Base-by-base conservation (phyloP, 2,888 invertebrate genomes). In the Quadroppia sp. region DNA sequence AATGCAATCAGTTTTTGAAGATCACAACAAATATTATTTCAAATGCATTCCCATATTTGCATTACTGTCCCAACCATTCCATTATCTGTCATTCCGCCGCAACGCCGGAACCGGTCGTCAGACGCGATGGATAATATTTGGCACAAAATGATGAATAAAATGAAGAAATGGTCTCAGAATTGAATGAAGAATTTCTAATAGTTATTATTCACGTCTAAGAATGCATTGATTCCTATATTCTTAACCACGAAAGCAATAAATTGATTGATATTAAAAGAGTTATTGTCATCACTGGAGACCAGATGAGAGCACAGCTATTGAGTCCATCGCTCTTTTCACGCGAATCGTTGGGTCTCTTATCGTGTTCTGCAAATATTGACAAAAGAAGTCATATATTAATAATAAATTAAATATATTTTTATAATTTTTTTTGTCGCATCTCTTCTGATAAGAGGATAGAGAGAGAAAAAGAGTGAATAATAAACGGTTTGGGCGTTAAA, bases 321-420 rank as follows among this genome's bases (percentile, higher is more conserved):
- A 94, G 85, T 85, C 92, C 92, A 84, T 93, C 93, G 82, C 92
- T 93, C 85, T 93, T 94, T 80, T 92, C 91, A 71, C 78, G 76
- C 79, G 93, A 92, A 84, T 94, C 93, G 83, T 93, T 94, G 76
- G 90, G 92, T 83, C 90, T 88, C 83, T 91, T 91, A 81, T 91
- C 91, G 82, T 90, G 90, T 85, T 90, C 91, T 89, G 87, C 61
- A 83, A 83, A 80, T 78, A 78, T 45, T 45, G 45, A 9, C 15
- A 45, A 45, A 45, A 45, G 36, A 36, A 45, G 15, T 45, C 6
- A 45, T 45, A 45, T 13, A 45, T 45, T 15, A 45, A 45, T 45
- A 45, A 45, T 13, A 45, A n/a, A n/a, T n/a, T n/a, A n/a, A n/a
- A n/a, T n/a, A n/a, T n/a, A n/a, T n/a, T n/a, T n/a, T 53, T 53